Evolutionary conservation across 2,797 vertebrate species (phyloP).

Genomic region (Danio albolineatus): DNA sequence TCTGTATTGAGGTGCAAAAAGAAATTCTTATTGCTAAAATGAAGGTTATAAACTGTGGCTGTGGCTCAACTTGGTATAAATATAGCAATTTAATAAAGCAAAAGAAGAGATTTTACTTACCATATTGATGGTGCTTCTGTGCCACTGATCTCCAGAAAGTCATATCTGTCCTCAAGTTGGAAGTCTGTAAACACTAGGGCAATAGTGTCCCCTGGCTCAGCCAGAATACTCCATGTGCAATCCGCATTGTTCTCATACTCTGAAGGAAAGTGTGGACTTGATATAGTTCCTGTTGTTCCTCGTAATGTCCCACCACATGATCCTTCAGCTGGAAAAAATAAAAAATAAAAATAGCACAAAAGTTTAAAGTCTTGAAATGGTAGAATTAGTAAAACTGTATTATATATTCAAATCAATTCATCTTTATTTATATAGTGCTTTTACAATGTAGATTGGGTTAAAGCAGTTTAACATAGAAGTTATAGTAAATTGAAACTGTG

Average conservation of each 20-base stretch:
- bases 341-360: neutral
- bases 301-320: conserved; percentile 94
- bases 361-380: neutral
- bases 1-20: neutral
- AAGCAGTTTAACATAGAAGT: too few species aligned
- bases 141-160: conserved; percentile 98
- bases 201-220: conserved; percentile 97
- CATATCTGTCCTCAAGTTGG: conserved; percentile 96
- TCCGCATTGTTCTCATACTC: conserved; percentile 98
- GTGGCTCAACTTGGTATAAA: neutral
- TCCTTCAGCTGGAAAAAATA: conserved; percentile 88
- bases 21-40: neutral
- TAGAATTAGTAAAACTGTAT: neutral
- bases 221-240: conserved; percentile 96
- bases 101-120: conserved; percentile 78
- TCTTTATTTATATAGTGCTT: too few species aligned
- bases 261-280: conserved; percentile 92
- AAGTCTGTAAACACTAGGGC: conserved; percentile 96
- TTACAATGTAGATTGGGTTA: too few species aligned
- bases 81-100: conserved; percentile 19
- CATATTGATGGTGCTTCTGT: conserved; percentile 97
- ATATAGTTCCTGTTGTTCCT: conserved; percentile 92
- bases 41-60: neutral
- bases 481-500: too few species aligned
- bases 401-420: neutral